A percentile compares a stretch with the other conserved stretches of the same genome.
Evolutionary conservation across 2,888 invertebrate species (phyloP).

Genomic region (Drosophila algonquin): DNA sequence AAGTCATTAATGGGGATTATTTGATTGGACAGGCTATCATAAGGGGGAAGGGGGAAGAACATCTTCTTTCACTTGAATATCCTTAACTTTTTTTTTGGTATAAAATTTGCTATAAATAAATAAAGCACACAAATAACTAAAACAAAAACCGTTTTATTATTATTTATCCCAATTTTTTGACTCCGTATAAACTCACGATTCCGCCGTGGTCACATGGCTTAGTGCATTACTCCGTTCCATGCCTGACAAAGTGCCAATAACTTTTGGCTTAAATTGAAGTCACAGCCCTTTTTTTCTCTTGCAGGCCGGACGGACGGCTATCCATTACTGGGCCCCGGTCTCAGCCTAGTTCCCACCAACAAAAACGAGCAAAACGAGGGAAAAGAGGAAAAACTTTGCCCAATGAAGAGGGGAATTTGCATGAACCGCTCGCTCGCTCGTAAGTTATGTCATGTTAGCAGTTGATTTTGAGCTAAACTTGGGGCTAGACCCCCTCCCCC

Average conservation of each 20-base stretch:
- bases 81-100: too few species aligned
- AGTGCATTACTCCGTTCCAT: conserved; percentile 44
- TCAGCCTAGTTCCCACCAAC: conserved; percentile 39
- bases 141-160: too few species aligned
- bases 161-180: not conserved
- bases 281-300: conserved; percentile 27
- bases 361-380: not conserved
- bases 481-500: conserved; percentile 15
- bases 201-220: not conserved
- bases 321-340: conserved; percentile 15
- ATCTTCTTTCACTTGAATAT: too few species aligned
- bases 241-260: conserved; percentile 79
- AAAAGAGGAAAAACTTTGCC: conserved; percentile 21
- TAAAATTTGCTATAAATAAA: not conserved
- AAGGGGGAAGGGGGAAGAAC: too few species aligned
- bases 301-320: conserved; percentile 24
- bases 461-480: conserved; percentile 67
- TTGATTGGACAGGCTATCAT: too few species aligned
- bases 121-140: too few species aligned
- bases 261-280: conserved; percentile 57
- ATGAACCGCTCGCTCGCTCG: conserved; percentile 60
- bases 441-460: conserved; percentile 80
- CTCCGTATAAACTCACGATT: conserved; percentile 35
- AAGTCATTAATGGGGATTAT: too few species aligned
- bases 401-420: conserved; percentile 50